These are phyloP conservation scores for Dendrolimus pini DNA, from an alignment of 2,888 invertebrate genomes.

Conservation along the genomic window DNA sequence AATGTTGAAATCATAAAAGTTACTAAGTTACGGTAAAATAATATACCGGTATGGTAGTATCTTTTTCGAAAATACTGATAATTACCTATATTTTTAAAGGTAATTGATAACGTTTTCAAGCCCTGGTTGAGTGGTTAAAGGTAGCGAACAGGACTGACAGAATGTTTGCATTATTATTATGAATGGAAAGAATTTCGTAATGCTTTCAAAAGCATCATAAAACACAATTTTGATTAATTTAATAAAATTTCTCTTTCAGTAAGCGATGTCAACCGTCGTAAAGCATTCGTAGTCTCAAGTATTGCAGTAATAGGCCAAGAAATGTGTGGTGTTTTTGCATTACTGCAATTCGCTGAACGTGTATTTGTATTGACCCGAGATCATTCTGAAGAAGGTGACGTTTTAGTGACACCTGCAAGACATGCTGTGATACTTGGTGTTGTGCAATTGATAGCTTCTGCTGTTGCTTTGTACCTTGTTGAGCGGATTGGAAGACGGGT, in stretches of 20 bases:
- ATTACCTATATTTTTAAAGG: too few relatives aligned
- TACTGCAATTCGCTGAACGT: slow-evolving; percentile 56
- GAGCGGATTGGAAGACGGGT: slow-evolving; percentile 51
- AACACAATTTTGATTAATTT: too few relatives aligned
- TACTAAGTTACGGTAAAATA: too few relatives aligned
- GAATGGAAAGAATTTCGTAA: too few relatives aligned
- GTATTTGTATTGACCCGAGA: slow-evolving; percentile 37
- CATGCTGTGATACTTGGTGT: slow-evolving; percentile 39
- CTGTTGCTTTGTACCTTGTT: slow-evolving; percentile 38
- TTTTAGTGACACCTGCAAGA: slow-evolving; percentile 28
- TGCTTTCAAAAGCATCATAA: too few relatives aligned
- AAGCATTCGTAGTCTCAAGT: slow-evolving; percentile 37
- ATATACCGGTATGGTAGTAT: too few relatives aligned
- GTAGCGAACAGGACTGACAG: too few relatives aligned
- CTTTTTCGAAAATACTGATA: too few relatives aligned
- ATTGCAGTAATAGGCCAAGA: slow-evolving; percentile 51
- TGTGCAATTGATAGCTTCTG: slow-evolving; percentile 40
- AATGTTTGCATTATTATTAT: too few relatives aligned
- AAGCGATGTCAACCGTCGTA: slow-evolving; percentile 31
- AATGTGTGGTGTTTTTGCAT: slow-evolving; percentile 47
- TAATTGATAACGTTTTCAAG: too few relatives aligned
- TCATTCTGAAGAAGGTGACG: slow-evolving; percentile 1
- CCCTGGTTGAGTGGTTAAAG: too few relatives aligned
- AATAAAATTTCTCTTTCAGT: slow-evolving; percentile 23
- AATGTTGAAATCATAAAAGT: too few relatives aligned